Base-by-base conservation (phyloP, 2,888 invertebrate genomes). In the Ellobium chinense region DNA sequence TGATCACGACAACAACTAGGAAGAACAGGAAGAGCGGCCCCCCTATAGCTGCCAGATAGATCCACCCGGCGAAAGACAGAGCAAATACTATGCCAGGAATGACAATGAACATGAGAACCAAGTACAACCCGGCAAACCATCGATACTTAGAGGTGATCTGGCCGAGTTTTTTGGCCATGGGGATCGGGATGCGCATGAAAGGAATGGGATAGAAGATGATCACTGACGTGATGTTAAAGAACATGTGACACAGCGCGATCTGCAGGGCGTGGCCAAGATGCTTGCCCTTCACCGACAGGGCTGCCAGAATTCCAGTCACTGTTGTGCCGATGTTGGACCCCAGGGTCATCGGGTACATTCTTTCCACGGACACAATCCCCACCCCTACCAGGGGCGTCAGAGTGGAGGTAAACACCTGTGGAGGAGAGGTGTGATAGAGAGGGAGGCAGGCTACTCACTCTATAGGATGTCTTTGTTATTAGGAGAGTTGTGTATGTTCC, bases 181-280 rank as follows among this genome's bases (percentile, higher is more conserved):
- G 87, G 34, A 95, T 93, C 0, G 95, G 95, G 58, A 94, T 85
- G 27, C 85, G 82, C 88, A 93, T 92, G 72, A 90, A 90, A 0
- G 94, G 94, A 31, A 95, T 90, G 1, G 94, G 94, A 86, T 94
- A 95, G 88, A 94, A 95, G 0, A 94, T 83, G 1, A 94, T 39
- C 21, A 94, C 94, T 2, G 94, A 94, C 0, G 92, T 85, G 2
- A 95, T 83, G 90, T 95, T 95, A 82, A 89, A 89, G 70, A 88
- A 85, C 56, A 88, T 66, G 66, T 88, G 89, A 46, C 87, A 87
- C 78, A 89, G 78, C 0, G 89, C 88, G 18, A 89, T 83, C 81
- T 89, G 88, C 66, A 88, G 56, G 27, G 87, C 83, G 21, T 82
- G 79, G 9, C 65, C 58, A 58, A 86, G 73, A 36, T 78, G 79